phyloP scores from a whole-genome alignment of 2,797 vertebrate species.

The Telmatherina bonti region DNA sequence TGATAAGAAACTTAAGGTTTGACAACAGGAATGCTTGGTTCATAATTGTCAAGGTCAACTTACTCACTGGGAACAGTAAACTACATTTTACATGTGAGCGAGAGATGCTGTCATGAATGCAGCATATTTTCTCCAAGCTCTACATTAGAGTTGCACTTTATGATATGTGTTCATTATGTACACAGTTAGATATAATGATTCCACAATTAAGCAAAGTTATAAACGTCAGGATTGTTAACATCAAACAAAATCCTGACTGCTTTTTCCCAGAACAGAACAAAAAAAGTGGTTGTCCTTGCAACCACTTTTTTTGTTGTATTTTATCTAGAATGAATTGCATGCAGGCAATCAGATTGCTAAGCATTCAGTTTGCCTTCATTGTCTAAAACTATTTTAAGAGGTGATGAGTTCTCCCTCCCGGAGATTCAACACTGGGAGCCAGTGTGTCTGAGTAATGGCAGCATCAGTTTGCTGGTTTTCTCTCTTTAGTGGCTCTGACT shows the following conservation, averaged over 20 bases:
- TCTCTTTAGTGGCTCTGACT: conserved; percentile 15
- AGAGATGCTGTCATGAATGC: not conserved
- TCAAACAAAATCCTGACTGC: not conserved
- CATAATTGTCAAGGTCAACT: not conserved
- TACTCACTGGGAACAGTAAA: no score
- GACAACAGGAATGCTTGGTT: not conserved
- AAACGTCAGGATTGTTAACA: not conserved
- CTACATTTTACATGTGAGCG: not conserved
- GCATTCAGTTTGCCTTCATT: not conserved
- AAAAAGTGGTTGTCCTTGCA: not conserved
- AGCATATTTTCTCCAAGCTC: not conserved
- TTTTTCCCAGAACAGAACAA: not conserved
- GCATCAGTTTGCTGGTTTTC: not conserved
- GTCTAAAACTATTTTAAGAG: not conserved
- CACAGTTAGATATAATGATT: conserved; percentile 16
- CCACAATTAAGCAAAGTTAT: not conserved
- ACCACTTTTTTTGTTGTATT: not conserved
- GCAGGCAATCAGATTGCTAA: not conserved
- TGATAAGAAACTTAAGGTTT: no score
- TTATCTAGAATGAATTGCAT: not conserved
- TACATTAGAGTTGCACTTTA: not conserved
- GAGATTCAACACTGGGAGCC: not conserved
- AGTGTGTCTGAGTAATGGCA: not conserved
- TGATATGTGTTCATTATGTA: not conserved
- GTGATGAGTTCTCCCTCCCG: not conserved